Conservation (phyloP, 2,797 vertebrate genomes). For the Percopsis omiscomaycus region DNA sequence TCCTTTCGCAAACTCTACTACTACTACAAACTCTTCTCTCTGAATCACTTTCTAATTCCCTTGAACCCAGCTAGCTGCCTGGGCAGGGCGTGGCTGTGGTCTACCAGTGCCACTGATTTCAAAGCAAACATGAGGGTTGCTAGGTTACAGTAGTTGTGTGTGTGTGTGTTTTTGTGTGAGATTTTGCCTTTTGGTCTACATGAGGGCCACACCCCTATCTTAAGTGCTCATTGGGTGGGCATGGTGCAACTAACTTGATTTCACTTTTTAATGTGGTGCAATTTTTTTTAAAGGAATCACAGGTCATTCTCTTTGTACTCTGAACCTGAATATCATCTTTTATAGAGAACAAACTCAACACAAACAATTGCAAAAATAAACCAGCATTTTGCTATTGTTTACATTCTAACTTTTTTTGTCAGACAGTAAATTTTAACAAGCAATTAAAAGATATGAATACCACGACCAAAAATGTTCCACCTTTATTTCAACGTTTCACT, state of each 20-base stretch:
- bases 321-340: background rate
- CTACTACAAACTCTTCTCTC: too few species aligned
- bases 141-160: constrained; percentile 39
- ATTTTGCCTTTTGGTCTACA: constrained; percentile 22
- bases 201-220: constrained; percentile 53
- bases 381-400: too few species aligned
- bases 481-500: background rate
- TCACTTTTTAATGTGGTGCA: too few species aligned
- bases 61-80: constrained; percentile 7
- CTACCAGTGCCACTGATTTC: constrained; percentile 55
- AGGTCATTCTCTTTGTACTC: too few species aligned
- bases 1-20: background rate
- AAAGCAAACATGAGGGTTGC: constrained; percentile 65
- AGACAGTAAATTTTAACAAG: too few species aligned
- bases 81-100: constrained; percentile 34
- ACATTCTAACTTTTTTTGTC: too few species aligned
- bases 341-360: background rate
- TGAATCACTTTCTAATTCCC: background rate
- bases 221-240: background rate
- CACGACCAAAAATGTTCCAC: background rate
- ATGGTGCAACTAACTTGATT: background rate
- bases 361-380: background rate
- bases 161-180: constrained; percentile 3
- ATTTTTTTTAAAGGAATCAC: background rate
- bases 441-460: background rate